A percentile compares a stretch with the other conserved stretches of the same genome.
These are phyloP conservation scores for Tipula lateralis DNA, from an alignment of 2,888 invertebrate species.

Conservation along the genomic window DNA sequence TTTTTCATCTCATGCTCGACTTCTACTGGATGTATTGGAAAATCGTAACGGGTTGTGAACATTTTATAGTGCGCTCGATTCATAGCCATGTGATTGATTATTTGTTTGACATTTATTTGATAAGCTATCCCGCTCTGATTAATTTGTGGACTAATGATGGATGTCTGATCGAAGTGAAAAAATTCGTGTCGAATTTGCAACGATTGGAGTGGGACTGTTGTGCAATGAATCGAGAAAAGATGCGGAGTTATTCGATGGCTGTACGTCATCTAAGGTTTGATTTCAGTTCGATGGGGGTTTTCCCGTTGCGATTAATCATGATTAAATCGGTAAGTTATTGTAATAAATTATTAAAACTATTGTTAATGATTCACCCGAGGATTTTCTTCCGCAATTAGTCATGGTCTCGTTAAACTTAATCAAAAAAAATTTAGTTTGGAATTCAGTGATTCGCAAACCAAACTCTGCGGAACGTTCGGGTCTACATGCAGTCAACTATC, in stretches of 20 bases:
- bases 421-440: no score
- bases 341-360: neutral
- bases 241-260: neutral
- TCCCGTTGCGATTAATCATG: neutral
- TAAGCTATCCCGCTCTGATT: neutral
- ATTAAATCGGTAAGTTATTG: neutral
- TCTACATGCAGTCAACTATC: no score
- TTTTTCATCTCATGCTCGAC: neutral
- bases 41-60: neutral
- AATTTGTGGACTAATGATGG: neutral
- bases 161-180: neutral
- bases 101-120: neutral
- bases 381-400: no score
- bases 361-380: no score
- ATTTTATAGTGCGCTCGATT: neutral
- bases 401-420: no score
- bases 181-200: neutral
- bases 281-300: neutral
- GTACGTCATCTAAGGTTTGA: neutral
- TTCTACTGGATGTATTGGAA: neutral
- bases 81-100: neutral
- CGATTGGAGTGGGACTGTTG: neutral
- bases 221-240: neutral
- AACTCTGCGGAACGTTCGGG: neutral
- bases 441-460: neutral